Conservation (phyloP, 30 jellyfish, hydroid and myxozoan species). For the Catostylus mosaicus region DNA sequence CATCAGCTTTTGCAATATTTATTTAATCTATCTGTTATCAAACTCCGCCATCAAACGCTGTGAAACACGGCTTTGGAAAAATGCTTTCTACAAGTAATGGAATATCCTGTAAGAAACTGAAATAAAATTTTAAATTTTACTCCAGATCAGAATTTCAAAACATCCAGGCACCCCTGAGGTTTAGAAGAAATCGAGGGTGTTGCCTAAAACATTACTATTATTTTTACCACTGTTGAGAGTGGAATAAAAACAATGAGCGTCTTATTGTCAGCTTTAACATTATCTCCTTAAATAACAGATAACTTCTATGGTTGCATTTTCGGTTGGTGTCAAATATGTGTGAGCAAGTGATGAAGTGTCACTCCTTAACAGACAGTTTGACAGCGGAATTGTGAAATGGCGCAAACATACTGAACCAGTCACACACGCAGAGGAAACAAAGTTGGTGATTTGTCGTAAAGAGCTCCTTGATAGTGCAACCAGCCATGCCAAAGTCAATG, state of each 20-base stretch:
- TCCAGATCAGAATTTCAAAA: no score
- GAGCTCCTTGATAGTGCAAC: conserved; percentile 23
- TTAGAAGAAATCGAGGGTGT: no score
- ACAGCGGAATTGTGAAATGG: not conserved
- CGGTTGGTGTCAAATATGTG: not conserved
- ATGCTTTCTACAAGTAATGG: no score
- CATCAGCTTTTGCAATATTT: no score
- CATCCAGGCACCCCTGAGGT: no score
- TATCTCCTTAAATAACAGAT: not conserved
- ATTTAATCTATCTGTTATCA: no score
- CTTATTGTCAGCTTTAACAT: not conserved
- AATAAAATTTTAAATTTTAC: no score
- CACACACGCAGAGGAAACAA: not conserved
- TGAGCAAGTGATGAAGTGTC: not conserved
- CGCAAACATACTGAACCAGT: not conserved
- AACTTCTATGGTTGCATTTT: not conserved
- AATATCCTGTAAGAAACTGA: no score
- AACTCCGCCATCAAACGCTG: no score
- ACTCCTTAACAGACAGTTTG: not conserved
- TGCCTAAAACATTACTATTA: no score
- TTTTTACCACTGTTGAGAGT: no score
- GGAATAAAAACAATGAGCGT: not conserved
- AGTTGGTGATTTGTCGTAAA: not conserved
- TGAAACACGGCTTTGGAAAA: no score
- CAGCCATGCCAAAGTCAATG: conserved; percentile 72